Base-by-base conservation (phyloP, 1,140 invertebrate species). In the Phortica variegata region DNA sequence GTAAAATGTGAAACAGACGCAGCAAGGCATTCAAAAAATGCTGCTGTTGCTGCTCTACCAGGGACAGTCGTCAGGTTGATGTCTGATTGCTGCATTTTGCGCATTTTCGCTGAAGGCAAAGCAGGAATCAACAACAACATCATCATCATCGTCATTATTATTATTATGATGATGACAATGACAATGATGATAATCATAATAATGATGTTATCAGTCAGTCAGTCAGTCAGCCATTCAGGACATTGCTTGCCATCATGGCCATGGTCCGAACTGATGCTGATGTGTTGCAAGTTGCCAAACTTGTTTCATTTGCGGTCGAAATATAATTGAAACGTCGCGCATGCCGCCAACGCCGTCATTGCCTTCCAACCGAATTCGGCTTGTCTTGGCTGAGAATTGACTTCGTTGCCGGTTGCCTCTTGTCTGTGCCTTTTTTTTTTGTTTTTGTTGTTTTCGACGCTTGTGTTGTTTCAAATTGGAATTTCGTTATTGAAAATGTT, bases 401-500 rank as follows among this genome's bases (percentile, higher is more conserved):
- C 13, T 17, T 18, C 39, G 36, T 23, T 32, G 29, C 26, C 16
- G 40, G n/a, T 23, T 12, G 45, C 19, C 42, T 43, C 21, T 9
- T 21, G 39, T 39, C 47, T 15, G 16, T 56, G 51, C 48, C 44
- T 38, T 29, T 29, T 29, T 29, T 59, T 59, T 66, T 66, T 50
- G 50, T 13, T 23, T 66, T 4, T 34, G 32, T 4, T 4, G 9
- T n/a, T 34, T 6, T 13, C 32, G 9, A 6, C n/a, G 32, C 13
- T 34, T n/a, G n/a, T n/a, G n/a, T n/a, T n/a, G 23, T 34, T 34
- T n/a, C n/a, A 5, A 15, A 9, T 34, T 34, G 62, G 62, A 66
- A 66, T 66, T 66, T 66, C 49, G 60, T 66, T 66, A 66, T 66
- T 66, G 62, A 61, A 66, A 66, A 66, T 66, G 62, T 68, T 66